Conservation (phyloP, 2,888 invertebrate species). For the Eilema griseolum region DNA sequence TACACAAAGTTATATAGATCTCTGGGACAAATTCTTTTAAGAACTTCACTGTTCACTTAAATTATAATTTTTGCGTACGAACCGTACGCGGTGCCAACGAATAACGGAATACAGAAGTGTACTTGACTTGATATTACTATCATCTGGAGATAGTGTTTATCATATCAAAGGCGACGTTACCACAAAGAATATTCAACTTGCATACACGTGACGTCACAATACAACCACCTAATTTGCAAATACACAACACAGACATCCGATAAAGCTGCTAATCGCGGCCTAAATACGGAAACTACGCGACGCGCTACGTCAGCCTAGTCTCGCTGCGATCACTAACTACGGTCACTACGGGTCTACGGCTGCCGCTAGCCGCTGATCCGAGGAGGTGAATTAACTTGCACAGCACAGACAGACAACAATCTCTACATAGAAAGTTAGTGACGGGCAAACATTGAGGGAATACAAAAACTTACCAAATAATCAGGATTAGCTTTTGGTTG, state of each 20-base stretch:
- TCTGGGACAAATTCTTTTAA: conserved; percentile 30
- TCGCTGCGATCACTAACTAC: conserved; percentile 59
- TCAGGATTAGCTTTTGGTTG: conserved; percentile 68
- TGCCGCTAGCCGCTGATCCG: conserved; percentile 33
- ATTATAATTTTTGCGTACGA: conserved; percentile 47
- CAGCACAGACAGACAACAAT: conserved; percentile 47
- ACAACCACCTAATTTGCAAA: conserved; percentile 68
- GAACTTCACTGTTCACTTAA: conserved; percentile 49
- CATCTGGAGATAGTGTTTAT: conserved; percentile 77
- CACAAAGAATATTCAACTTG: conserved; percentile 73
- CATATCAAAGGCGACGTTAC: conserved; percentile 72
- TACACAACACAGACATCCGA: conserved; percentile 66
- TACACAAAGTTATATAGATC: conserved; percentile 48
- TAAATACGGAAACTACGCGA: conserved; percentile 60
- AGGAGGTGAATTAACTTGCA: conserved; percentile 44
- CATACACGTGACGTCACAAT: conserved; percentile 76
- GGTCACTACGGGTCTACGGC: conserved; percentile 32
- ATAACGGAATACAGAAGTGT: conserved; percentile 57
- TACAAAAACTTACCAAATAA: conserved; percentile 79
- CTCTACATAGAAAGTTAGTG: conserved; percentile 71
- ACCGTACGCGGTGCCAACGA: conserved; percentile 49
- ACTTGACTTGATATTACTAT: conserved; percentile 65
- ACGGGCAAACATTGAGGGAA: conserved; percentile 72
- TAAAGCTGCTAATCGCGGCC: conserved; percentile 63
- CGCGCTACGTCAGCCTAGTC: conserved; percentile 62